Evolutionary conservation across 2,113 vertebrate species (phyloP), one percentile per base, ranked within the genome.

Genomic region (Seriola aureovittata): DNA sequence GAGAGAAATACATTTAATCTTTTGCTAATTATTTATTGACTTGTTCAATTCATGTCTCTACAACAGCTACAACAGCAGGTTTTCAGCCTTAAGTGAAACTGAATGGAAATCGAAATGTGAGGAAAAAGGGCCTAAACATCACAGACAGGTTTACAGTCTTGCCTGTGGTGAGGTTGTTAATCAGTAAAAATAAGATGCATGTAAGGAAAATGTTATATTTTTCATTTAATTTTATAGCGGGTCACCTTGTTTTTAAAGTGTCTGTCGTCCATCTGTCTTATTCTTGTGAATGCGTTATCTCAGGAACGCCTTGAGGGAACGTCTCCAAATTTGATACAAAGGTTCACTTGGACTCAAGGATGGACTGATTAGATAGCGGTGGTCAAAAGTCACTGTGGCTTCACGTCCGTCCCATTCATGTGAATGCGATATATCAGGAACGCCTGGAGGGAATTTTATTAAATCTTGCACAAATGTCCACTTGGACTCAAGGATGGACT

Each of bases 111-210:
- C 3, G 4, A 32, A 60, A 74, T 17, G 9, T 13, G 14, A 14
- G 8, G 21, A 9, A 32, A 75, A 32, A 23, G 21, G 2, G 4
- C 21, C 50, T 11, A 25, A 29, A 55, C 54, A 32, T 68, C 3
- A 3, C 4, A 58, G 36, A 36, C 21, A 50, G n/a, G 32, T 52
- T 40, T 64, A 13, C 21, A 11, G 3, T 3, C 11, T 38, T 23
- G 1, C 11, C 29, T 0, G 5, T 25, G 17, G 10, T 42, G 23
- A 32, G 8, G 50, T 21, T 9, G 8, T 21, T 54, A n/a, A 32
- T 21, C 11, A 44, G 14, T 57, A 14, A 57, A 63, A 23, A 65
- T 80, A 23, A 54, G 32, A 64, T 64, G 10, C 67, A 66, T 29
- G 58, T 40, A 58, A 46, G 19, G 21, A 0, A 21, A 46, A 29